phyloP scores from a whole-genome alignment of 2,888 invertebrate genomes.

The Acronicta psi region DNA sequence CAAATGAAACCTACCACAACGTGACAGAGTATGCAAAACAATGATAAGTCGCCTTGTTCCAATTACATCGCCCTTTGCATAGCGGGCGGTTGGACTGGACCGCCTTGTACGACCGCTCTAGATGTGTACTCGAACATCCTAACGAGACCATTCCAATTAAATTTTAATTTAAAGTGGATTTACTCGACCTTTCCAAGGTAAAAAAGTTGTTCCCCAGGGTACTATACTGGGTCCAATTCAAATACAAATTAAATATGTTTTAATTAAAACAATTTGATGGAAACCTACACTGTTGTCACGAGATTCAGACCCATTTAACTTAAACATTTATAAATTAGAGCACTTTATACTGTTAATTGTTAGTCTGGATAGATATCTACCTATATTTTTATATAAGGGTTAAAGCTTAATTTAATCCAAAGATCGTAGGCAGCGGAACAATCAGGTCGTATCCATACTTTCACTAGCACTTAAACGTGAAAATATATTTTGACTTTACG shows the following conservation, averaged over 20 bases:
- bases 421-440: not conserved
- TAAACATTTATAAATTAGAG: not conserved
- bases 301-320: no score
- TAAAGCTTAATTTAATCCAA: constrained; percentile 12
- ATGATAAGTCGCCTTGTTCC: constrained; percentile 68
- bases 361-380: constrained; percentile 8
- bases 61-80: constrained; percentile 65
- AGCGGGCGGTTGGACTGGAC: constrained; percentile 53
- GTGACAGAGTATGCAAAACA: constrained; percentile 56
- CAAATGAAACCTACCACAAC: constrained; percentile 27
- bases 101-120: constrained; percentile 54
- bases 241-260: not conserved
- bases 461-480: constrained; percentile 15
- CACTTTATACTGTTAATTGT: constrained; percentile 30
- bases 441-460: constrained; percentile 24
- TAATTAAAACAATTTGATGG: constrained; percentile 1
- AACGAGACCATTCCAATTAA: constrained; percentile 38
- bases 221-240: constrained; percentile 21
- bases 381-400: constrained; percentile 34
- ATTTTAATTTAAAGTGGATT: constrained; percentile 37
- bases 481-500: constrained; percentile 12
- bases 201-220: constrained; percentile 23
- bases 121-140: constrained; percentile 40
- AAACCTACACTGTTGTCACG: not conserved
- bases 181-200: constrained; percentile 13